A percentile compares a stretch with the other conserved stretches of the same genome.
phyloP scores from a whole-genome alignment of 2,797 vertebrate species.

The Mastacembelus armatus region DNA sequence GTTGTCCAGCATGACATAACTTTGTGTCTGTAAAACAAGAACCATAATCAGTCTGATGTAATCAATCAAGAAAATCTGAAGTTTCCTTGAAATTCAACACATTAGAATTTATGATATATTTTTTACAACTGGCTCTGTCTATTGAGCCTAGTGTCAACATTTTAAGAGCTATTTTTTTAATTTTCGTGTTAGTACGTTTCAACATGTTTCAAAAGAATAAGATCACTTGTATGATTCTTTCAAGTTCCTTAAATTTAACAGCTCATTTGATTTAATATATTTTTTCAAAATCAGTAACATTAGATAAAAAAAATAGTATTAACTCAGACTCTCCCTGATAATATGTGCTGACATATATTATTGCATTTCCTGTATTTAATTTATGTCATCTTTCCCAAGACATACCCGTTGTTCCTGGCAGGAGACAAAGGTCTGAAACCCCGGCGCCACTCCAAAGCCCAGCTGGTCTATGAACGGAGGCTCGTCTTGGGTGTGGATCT shows the following conservation, averaged over 20 bases:
- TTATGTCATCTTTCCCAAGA: conserved; percentile 25
- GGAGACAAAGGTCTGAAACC: conserved; percentile 99
- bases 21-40: no score
- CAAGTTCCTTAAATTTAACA: neutral
- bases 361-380: neutral
- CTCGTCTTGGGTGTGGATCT: conserved; percentile 98
- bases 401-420: conserved; percentile 98
- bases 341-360: conserved; percentile 1
- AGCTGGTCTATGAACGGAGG: conserved; percentile 98
- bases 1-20: no score
- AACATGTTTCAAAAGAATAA: no score
- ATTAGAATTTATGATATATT: no score
- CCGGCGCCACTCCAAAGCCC: conserved; percentile 96
- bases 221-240: no score
- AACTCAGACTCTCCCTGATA: neutral
- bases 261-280: conserved; percentile 12
- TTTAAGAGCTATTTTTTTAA: no score
- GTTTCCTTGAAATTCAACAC: no score
- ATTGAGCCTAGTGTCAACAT: no score
- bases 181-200: no score
- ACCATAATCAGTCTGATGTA: no score
- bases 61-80: no score
- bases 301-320: neutral
- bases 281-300: neutral
- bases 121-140: no score